Evolutionary conservation across 2,797 vertebrate genomes (phyloP), one percentile per base, ranked within the genome.

Genomic region (Selene dorsalis): DNA sequence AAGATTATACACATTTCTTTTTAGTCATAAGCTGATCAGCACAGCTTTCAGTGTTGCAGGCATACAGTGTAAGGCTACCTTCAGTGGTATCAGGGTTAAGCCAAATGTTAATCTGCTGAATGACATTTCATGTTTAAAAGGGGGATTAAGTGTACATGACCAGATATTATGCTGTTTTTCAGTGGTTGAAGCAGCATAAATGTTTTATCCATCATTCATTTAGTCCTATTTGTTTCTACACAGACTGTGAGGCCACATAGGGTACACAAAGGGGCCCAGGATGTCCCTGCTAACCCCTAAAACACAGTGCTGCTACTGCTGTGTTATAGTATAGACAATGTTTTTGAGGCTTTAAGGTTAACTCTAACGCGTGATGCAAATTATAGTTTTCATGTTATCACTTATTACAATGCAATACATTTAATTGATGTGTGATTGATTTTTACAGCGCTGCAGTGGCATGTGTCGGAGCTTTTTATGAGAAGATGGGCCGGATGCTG

Each of bases 401-500:
- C 61, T 5, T 38, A 8, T 11, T 13, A 5, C 3, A 24, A 58
- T 61, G 35, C 32, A 32, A 20, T 48, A 43, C n/a, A 59, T 75
- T 28, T 24, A 58, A 61, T 9, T 17, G 14, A 68, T 24, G 9
- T 39, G 20, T 53, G 20, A 52, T 48, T 0, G 20, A 73, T 53
- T 93, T 52, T 91, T 71, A 3, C 79, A 99, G 98, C 69, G 97
- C 98, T 91, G 98, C 98, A 4, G 98, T 99, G 87, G 97, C 97
- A 4, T 99, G 98, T 88, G 96, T 99, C 63, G 98, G 98, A 69
- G 98, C 97, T 11, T 99, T 99, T 93, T 99, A 99, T 92, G 98
- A 99, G 92, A 97, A 97, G 94, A 99, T 99, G 97, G 98, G 98
- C 41, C 94, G 98, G 85, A 98, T 99, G 97, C 90, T 99, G 75